Base-by-base conservation (phyloP, 2,113 vertebrate species). In the Misgurnus mizolepis region DNA sequence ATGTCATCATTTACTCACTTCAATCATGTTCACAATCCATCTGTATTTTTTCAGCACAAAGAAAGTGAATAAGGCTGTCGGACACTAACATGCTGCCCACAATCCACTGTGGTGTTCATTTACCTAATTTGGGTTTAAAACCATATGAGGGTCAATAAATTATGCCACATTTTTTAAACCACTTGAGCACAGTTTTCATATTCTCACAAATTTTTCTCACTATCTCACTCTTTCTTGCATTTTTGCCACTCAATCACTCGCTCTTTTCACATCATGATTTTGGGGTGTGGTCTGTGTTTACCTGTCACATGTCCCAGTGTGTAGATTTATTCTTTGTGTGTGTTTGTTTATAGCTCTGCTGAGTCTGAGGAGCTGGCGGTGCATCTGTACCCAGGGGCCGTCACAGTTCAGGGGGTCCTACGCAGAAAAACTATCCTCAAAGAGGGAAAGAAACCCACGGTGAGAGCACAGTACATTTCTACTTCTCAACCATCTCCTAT, bases 371-470 rank as follows among this genome's bases (percentile, higher is more conserved):
- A 98, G 88, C 89, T 98, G 78, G 97, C 97, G 14, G 96, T 99
- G 80, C 97, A 98, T 89, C 92, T 98, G 86, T 99, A 98, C 86
- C 96, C 96, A 6, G 98, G 96, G 89, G 95, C 95, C 12, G 95
- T 98, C 84, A 98, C 97, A 27, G 94, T 99, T 86, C 97, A 99
- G 90, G 97, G 98, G 73, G 97, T 99, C 82, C 88, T 99, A 85
- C 95, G 95, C 84, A 93, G 98, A 82, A 99, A 99, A 91, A 99
- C 97, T 18, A 88, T 98, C 85, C 90, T 99, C 83, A 99, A 99
- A 90, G 97, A 99, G 92, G 98, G 97, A 89, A 99, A 98, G 92
- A 99, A 98, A 87, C 97, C 98, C 77, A 98, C 96, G 78, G 98
- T 99, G 92, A 95, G 95, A 88, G 22, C 45, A 56, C 2, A 17